Percentiles rank a stretch among this genome's conserved stretches.
These are phyloP conservation scores for Vireo altiloquus DNA, from an alignment of 2,113 vertebrate genomes.

Conservation along the genomic window DNA sequence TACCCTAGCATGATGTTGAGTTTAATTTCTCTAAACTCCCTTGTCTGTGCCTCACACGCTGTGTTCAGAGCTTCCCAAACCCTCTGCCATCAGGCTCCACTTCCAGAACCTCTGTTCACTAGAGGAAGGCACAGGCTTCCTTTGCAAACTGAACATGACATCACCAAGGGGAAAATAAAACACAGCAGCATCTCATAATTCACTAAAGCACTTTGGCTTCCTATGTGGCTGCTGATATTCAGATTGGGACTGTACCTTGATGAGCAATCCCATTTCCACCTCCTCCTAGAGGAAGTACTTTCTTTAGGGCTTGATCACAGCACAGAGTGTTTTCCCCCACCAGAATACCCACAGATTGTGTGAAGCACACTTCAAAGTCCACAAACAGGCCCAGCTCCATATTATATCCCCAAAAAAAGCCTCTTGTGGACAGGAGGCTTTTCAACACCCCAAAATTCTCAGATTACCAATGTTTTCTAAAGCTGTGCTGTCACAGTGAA, in stretches of 20 bases:
- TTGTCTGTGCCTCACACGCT: rapidly evolving
- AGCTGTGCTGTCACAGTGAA: not conserved
- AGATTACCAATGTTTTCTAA: not conserved
- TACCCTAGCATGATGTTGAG: rapidly evolving
- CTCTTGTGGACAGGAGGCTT: rapidly evolving
- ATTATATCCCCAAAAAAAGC: rapidly evolving
- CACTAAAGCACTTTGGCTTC: not conserved
- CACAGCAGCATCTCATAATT: not conserved
- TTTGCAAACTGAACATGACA: not conserved
- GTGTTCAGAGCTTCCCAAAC: not conserved
- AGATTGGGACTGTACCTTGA: too few species aligned
- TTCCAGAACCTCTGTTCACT: not conserved
- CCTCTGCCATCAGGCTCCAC: not conserved
- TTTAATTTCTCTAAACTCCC: not conserved
- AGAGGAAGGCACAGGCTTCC: not conserved
- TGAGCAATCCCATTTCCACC: not conserved
- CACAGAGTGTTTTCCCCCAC: rapidly evolving
- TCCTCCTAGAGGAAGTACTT: not conserved
- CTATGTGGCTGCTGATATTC: not conserved
- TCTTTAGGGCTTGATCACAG: not conserved
- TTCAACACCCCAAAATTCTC: not conserved
- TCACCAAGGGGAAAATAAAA: not conserved
- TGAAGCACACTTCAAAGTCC: not conserved
- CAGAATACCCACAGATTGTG: not conserved
- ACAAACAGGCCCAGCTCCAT: rapidly evolving